phyloP scores from a whole-genome alignment of 1,140 invertebrate species.

The Nylanderia fulva region DNA sequence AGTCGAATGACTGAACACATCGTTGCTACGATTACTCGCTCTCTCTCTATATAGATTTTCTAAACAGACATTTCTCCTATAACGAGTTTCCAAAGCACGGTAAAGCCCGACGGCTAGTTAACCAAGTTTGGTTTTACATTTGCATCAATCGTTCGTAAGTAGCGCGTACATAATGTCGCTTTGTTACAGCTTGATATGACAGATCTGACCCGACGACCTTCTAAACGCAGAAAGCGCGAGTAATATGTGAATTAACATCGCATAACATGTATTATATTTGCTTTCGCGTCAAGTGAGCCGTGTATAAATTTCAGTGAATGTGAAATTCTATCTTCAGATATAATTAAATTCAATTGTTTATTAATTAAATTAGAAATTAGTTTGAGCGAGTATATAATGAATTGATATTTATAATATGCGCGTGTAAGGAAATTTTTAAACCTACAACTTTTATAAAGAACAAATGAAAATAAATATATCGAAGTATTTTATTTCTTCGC shows the following conservation, averaged over 20 bases:
- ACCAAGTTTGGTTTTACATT: constrained; percentile 19
- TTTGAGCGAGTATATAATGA: neutral
- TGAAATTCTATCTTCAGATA: neutral
- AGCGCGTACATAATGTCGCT: neutral
- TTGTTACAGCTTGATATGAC: neutral
- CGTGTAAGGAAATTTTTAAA: no score
- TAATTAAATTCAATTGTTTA: neutral
- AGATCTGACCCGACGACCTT: neutral
- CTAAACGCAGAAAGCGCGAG: neutral
- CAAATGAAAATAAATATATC: no score
- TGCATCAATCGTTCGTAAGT: constrained; percentile 15
- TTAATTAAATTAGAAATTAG: neutral
- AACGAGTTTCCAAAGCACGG: constrained; percentile 30
- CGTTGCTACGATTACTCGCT: neutral
- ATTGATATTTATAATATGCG: neutral
- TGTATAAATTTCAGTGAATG: neutral
- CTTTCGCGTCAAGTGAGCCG: no score
- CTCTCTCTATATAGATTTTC: constrained; percentile 13
- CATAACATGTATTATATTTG: neutral
- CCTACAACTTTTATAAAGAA: neutral
- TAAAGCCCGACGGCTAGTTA: neutral
- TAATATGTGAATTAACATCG: neutral
- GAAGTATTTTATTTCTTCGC: no score
- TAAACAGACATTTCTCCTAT: constrained; percentile 55
- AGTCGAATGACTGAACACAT: constrained; percentile 15